Evolutionary conservation across 2,113 vertebrate species (phyloP).

Genomic region (Rhinoderma darwinii): DNA sequence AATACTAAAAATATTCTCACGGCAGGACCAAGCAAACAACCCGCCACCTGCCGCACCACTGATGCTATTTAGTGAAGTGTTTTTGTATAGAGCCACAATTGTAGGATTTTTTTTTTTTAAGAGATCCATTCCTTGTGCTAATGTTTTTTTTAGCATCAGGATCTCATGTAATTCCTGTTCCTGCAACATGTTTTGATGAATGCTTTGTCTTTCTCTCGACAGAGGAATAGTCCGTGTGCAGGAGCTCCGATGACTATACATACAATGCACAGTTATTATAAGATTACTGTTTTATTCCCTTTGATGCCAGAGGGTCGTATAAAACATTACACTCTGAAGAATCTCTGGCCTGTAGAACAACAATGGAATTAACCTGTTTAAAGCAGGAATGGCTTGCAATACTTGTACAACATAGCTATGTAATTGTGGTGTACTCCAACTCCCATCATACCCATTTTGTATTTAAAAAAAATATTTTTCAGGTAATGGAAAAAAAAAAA

Average conservation of each 20-base stretch:
- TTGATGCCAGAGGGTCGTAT: conserved; percentile 42
- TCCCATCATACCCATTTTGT: not conserved
- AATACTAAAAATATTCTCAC: not conserved
- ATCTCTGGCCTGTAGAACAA: not conserved
- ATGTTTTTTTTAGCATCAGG: conserved; percentile 43
- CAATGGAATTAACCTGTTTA: conserved; percentile 39
- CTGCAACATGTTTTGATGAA: conserved; percentile 39
- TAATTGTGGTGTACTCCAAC: not conserved
- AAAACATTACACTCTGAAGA: conserved; percentile 42
- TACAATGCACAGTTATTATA: conserved; percentile 54
- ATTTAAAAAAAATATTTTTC: too few species aligned
- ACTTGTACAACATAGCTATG: not conserved
- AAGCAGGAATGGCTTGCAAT: not conserved
- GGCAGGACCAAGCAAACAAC: not conserved
- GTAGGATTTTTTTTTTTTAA: not conserved
- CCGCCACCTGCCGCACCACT: not conserved
- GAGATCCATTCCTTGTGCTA: conserved; percentile 33
- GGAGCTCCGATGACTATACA: conserved; percentile 34
- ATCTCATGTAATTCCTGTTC: conserved; percentile 42
- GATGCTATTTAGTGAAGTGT: conserved; percentile 36
- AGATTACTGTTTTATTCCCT: conserved; percentile 53
- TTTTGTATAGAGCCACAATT: not conserved
- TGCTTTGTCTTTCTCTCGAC: conserved; percentile 29
- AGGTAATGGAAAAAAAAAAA: too few species aligned
- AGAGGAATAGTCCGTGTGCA: conserved; percentile 23